Base-by-base conservation (phyloP, 2,797 vertebrate species). In the Hyperoplus lanceolatus region DNA sequence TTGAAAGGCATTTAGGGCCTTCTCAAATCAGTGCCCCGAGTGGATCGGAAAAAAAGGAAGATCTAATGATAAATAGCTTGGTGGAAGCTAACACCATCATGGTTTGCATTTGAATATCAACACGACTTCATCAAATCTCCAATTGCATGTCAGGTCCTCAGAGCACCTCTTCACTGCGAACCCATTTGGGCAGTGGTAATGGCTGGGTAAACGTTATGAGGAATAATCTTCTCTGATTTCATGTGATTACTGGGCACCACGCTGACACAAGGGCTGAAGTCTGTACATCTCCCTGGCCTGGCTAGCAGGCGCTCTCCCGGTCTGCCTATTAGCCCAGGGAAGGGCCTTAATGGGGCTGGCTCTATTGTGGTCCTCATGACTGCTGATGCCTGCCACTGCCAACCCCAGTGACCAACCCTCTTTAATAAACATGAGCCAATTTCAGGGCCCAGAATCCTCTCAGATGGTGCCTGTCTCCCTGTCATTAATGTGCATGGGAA, bases 181-280 rank as follows among this genome's bases (percentile, higher is more conserved):
- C 93, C 92, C 90, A 93, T 96, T 95, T 94, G 86, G 92, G 87
- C 90, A 84, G 82, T 78, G 70, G 94, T 95, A 96, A 96, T 96
- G 94, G 93, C 92, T 94, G 95, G 91, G 92, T 94, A 95, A 95
- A 96, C 95, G 92, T 95, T 93, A 94, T 95, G 93, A 96, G 94
- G 95, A 95, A 94, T 95, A 95, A 95, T 95, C 91, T 94, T 94
- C 92, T 95, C 94, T 96, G 95, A 96, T 96, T 96, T 95, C 93
- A 92, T 93, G 90, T 95, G 94, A 95, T 96, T 95, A 94, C 92
- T 87, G 88, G 94, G 90, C 91, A 87, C 91, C 91, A 93, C 63
- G 87, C 94, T 94, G 95, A 95, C 94, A 95, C 88, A 77, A 93
- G 94, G 92, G 85, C 87, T 84, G 84, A 92, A 92, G 91, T 91